Percentiles rank a stretch among this genome's conserved stretches.
These are phyloP conservation scores for Onchidella celtica DNA, from an alignment of 2,888 invertebrate species.

Conservation along the genomic window DNA sequence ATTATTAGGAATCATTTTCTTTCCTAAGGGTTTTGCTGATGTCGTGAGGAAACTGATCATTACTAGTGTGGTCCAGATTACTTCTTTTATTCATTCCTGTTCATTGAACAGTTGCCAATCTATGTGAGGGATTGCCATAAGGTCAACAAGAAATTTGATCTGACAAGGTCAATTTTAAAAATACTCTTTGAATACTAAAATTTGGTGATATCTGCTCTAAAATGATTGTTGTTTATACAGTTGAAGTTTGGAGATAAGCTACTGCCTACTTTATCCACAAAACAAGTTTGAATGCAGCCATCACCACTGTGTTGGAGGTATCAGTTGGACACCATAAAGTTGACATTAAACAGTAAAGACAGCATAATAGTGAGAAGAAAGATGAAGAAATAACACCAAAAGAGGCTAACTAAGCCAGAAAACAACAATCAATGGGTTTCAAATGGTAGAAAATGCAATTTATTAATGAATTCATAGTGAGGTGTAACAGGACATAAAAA, in stretches of 20 bases:
- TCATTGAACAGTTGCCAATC: no score
- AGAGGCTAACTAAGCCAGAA: background rate
- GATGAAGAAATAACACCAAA: background rate
- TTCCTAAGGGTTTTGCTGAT: no score
- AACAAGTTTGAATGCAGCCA: background rate
- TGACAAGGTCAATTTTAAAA: background rate
- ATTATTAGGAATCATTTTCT: no score
- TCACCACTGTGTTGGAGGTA: background rate
- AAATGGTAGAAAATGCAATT: background rate
- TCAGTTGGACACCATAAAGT: background rate
- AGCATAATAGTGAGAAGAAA: background rate
- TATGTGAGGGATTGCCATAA: background rate
- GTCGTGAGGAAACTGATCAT: no score
- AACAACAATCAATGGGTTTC: background rate
- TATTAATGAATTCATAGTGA: background rate
- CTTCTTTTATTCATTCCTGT: no score
- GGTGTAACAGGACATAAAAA: background rate
- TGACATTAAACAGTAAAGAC: background rate
- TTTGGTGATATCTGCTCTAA: background rate
- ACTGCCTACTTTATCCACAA: background rate
- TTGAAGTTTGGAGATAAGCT: background rate
- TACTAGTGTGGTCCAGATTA: no score
- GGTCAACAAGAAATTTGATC: background rate
- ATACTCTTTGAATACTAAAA: background rate
- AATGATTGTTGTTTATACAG: background rate